Evolutionary conservation across 2,113 vertebrate genomes (phyloP), one percentile per base, ranked within the genome.

Genomic region (Noctilio leporinus): DNA sequence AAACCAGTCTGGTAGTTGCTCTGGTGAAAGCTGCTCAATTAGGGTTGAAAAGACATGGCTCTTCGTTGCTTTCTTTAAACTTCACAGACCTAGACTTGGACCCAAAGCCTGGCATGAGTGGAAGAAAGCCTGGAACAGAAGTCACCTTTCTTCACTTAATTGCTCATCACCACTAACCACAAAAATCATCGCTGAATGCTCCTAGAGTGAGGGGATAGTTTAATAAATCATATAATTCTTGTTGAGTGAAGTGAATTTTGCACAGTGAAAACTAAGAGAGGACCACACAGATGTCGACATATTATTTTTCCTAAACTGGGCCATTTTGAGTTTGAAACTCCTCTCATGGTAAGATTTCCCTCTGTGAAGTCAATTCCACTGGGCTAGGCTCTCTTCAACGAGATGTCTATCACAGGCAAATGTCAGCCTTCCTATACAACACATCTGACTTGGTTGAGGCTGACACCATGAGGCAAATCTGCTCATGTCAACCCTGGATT

Each of bases 101-200:
- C 57, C 76, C 40, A 89, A 77, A 35, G 24, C 22, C 38, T 90
- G 70, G 49, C 43, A 75, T 19, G 53, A 64, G 65, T 19, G 33
- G 28, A 93, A 93, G 81, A 67, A 82, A 89, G 35, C 55, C 14
- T 70, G 53, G 59, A 87, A 55, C 89, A 89, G 80, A 51, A 89
- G 28, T 64, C 76, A 82, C 49, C 87, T 96, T 93, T 45, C 93
- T 43, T 87, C 59, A 88, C 84, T 81, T 96, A 89, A 95, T 55
- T 94, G 92, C 59, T 96, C 87, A 77, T 94, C 43, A 57, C 40
- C 65, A 82, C 87, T 64, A 90, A 94, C 77, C 93, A 97, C 89
- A 95, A 81, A 96, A 93, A 89, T 93, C 95, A 96, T 91, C 94
- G 87, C 78, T 91, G 80, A 17, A 17, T 5, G 53, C 43, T 86